Conservation (phyloP, 1,140 invertebrate species). For the Lysiphlebus fabarum region DNA sequence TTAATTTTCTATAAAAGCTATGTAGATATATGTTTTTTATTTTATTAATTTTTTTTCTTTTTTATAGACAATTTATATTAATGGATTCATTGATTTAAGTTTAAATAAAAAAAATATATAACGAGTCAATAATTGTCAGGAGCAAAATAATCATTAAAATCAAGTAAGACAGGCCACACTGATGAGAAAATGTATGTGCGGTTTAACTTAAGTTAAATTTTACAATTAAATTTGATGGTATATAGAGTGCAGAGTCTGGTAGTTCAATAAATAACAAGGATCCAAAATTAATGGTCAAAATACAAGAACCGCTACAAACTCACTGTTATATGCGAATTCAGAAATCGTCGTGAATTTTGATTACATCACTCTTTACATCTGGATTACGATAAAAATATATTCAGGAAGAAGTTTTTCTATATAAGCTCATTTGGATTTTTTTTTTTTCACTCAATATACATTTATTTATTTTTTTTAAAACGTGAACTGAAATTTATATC, state of each 20-base stretch:
- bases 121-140: no score
- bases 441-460: neutral
- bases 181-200: constrained; percentile 1
- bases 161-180: constrained; percentile 19
- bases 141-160: constrained; percentile 8
- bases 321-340: neutral
- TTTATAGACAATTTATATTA: no score
- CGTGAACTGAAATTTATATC: constrained; percentile 7
- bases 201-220: constrained; percentile 15
- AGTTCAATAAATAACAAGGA: constrained; percentile 25
- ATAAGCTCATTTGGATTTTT: no score
- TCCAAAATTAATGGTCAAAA: constrained; percentile 23
- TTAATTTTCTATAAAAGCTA: no score
- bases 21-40: no score
- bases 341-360: neutral
- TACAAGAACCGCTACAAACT: neutral
- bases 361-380: constrained; percentile 11
- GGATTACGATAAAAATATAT: constrained; percentile 17
- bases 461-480: constrained; percentile 9
- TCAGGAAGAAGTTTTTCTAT: neutral
- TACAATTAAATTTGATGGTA: constrained; percentile 21
- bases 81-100: no score
- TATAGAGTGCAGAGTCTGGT: neutral
- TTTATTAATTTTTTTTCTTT: no score
- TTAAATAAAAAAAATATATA: no score